A percentile compares a stretch with the other conserved stretches of the same genome.
Conservation (phyloP, 2,797 vertebrate genomes). For the Neopelma chrysocephalum region DNA sequence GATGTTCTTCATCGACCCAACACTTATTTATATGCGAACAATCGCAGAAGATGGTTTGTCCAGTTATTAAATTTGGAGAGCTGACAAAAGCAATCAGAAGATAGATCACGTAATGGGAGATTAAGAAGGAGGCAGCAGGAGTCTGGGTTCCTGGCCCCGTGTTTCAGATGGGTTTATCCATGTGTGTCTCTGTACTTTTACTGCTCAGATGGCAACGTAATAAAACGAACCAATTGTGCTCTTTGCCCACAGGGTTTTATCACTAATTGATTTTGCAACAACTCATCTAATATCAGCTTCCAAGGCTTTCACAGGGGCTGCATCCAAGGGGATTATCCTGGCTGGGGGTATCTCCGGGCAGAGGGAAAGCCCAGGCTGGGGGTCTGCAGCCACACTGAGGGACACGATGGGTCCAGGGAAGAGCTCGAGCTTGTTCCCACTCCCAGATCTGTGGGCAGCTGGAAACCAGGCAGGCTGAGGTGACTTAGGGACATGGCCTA, state of each 20-base stretch:
- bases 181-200: not conserved
- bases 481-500: not conserved
- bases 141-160: slow-evolving; percentile 23
- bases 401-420: not conserved
- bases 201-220: slow-evolving; percentile 36
- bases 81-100: slow-evolving; percentile 72
- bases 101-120: slow-evolving; percentile 59
- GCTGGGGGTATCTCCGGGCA: not conserved
- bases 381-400: not conserved
- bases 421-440: not conserved
- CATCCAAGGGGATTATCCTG: not conserved
- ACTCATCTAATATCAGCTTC: not conserved
- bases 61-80: slow-evolving; percentile 62
- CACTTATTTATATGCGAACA: slow-evolving; percentile 42
- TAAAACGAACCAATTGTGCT: slow-evolving; percentile 14
- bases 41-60: slow-evolving; percentile 13
- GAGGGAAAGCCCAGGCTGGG: not conserved
- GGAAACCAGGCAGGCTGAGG: not conserved
- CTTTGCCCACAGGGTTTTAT: slow-evolving; percentile 53
- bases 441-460: not conserved
- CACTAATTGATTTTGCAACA: slow-evolving; percentile 65
- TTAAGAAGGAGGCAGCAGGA: slow-evolving; percentile 55
- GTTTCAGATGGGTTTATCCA: slow-evolving; percentile 22
- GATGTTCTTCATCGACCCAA: slow-evolving; percentile 36
- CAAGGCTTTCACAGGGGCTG: not conserved